A percentile compares a stretch with the other conserved stretches of the same genome.
Evolutionary conservation across 2,888 invertebrate genomes (phyloP).

Genomic region (Brenthis daphne): DNA sequence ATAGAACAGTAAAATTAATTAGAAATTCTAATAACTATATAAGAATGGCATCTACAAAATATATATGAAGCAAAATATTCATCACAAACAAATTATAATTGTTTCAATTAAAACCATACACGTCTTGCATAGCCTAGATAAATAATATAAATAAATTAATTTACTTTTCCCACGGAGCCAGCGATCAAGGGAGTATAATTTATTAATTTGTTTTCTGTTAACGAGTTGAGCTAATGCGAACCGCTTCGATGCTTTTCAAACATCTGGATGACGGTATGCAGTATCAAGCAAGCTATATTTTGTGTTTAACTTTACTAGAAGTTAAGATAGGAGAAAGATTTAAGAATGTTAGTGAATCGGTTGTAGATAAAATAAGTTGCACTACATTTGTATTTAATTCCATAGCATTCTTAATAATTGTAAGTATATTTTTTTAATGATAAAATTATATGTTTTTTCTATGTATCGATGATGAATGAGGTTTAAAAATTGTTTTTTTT

Average conservation of each 20-base stretch:
- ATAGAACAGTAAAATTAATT: neutral
- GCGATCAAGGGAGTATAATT: constrained; percentile 69
- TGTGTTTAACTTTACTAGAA: neutral
- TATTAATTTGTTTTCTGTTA: constrained; percentile 78
- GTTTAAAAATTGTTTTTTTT: too few relatives aligned
- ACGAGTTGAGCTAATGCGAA: constrained; percentile 67
- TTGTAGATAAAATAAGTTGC: too few relatives aligned
- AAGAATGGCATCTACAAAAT: constrained; percentile 1
- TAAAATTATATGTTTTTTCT: too few relatives aligned
- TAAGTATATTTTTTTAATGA: too few relatives aligned
- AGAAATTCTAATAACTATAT: constrained; percentile 13
- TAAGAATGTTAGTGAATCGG: too few relatives aligned
- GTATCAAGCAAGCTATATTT: constrained; percentile 44
- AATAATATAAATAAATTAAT: constrained; percentile 47
- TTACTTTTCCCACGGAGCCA: constrained; percentile 66
- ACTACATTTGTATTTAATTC: too few relatives aligned
- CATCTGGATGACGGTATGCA: constrained; percentile 51
- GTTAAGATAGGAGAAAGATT: too few relatives aligned
- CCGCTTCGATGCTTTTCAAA: constrained; percentile 51
- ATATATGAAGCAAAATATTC: constrained; percentile 23
- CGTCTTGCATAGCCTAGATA: constrained; percentile 46
- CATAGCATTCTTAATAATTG: too few relatives aligned
- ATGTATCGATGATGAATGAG: too few relatives aligned
- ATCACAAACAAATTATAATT: constrained; percentile 29
- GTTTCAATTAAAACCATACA: constrained; percentile 38